Evolutionary conservation across 2,888 invertebrate species (phyloP), one percentile per base, ranked within the genome.

Genomic region (Xylota segnis): DNA sequence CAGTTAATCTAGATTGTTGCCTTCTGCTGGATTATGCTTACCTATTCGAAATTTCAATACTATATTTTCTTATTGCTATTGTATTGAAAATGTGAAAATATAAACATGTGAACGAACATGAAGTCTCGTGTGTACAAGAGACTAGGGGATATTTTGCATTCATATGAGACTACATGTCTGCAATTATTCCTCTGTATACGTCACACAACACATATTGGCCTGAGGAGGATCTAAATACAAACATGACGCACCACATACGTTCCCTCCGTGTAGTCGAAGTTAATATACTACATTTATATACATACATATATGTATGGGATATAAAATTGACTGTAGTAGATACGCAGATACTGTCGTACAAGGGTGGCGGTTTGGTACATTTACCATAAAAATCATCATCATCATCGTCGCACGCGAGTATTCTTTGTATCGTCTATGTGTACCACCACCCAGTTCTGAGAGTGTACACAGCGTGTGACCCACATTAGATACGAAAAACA

Each of bases 31-130:
- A 27, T 84, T 32, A 75, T 84, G 84, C 58, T 84, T n/a, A 71
- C 84, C 84, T 84, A 81, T 50, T 79, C 83, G 32, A 47, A 81
- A 71, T 66, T 66, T 84, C 84, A 84, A 84, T 75, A 84, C 84
- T 81, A 83, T 76, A 84, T 75, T 79, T 79, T 79, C 70, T 61
- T 37, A 70, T 45, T 76, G 71, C 70, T 71, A 66, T 84, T 78
- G 84, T 84, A 79, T 84, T 84, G 71, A 43, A 23, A 23, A 56
- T 56, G 27, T 18, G 10, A 40, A 65, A 47, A 65, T 16, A 65
- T 16, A 59, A 40, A 78, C 37, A 70, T 68, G 50, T 63, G 61
- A 78, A 74, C 72, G 61, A 78, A 74, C 72, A 74, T 78, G 52
- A 27, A 6, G 40, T 14, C 61, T 54, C 45, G 47, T 77, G 47